Evolutionary conservation across 2,113 vertebrate species (phyloP), one percentile per base, ranked within the genome.

Genomic region (Myrmecobius fasciatus): DNA sequence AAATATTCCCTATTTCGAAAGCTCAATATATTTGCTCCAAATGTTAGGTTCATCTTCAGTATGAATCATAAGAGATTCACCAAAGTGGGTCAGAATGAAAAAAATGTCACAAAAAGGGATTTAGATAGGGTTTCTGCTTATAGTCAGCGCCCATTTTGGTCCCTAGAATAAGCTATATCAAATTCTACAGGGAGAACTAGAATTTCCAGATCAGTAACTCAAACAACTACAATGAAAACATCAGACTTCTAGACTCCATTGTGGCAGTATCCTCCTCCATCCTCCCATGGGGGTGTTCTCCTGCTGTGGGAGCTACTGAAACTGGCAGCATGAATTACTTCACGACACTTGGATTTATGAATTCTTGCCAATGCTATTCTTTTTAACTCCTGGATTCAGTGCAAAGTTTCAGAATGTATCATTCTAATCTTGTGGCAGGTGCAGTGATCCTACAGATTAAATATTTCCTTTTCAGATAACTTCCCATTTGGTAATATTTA

Each of bases 381-480:
- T 83, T 89, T 95, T 94, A 92, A 92, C 88, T 90, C 83, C 53
- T 96, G 92, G 90, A 17, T 12, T 67, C 95, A 95, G 53, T 47
- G 56, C 54, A 94, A 91, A 83, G 43, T 83, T 43, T 90, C 51
- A 94, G 52, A 46, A 36, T 90, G 95, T 95, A 94, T 36, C 24
- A 17, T 53, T 75, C 26, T 60, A 91, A 93, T 53, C 60, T 95
- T 94, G 88, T 28, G 52, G 43, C 89, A 95, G 92, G 89, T 91
- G 91, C 22, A 92, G 51, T 95, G 96, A 95, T 97, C 90, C 52
- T 92, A 36, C 52, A 49, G 60, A 83, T n/a, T 93, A 54, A 96
- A 25, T 91, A 91, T 3, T 91, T 31, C 91, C 93, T 97, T 97
- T 96, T 93, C 95, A 97, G 97, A 91, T 91, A 91, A 93, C 94